These are phyloP conservation scores for Athripsodes cinereus DNA, from an alignment of 2,888 invertebrate species.

Conservation along the genomic window DNA sequence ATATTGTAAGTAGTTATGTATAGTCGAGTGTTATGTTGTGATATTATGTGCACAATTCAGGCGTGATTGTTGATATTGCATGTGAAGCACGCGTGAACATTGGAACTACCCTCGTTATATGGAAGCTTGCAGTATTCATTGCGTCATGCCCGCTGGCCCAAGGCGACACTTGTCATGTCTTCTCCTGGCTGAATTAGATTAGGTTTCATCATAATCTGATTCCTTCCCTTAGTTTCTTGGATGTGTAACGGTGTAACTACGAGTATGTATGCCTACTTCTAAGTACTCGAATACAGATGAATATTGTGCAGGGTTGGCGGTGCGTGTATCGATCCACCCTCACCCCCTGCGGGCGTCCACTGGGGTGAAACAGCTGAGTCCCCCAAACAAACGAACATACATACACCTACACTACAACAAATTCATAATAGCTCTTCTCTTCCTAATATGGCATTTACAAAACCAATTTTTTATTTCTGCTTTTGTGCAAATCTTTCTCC, in stretches of 20 bases:
- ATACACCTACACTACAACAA: not conserved
- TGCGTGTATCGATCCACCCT: slow-evolving; percentile 16
- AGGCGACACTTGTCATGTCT: not conserved
- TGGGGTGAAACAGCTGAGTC: slow-evolving; percentile 28
- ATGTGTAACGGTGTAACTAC: not conserved
- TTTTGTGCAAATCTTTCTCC: too few relatives aligned
- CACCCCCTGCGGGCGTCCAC: slow-evolving; percentile 27
- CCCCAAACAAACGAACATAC: slow-evolving; percentile 3
- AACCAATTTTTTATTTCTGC: slow-evolving; percentile 14
- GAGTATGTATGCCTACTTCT: not conserved
- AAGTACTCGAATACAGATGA: not conserved
- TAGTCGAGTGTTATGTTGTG: too few relatives aligned
- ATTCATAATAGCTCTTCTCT: too few relatives aligned
- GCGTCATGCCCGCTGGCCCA: not conserved
- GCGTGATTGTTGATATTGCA: not conserved
- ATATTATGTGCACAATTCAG: too few relatives aligned
- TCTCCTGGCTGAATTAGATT: not conserved
- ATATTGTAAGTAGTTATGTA: too few relatives aligned
- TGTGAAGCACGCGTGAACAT: not conserved
- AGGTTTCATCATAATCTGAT: not conserved
- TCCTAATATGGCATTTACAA: too few relatives aligned
- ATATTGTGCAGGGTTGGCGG: not conserved
- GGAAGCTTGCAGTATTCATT: not conserved
- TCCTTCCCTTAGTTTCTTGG: not conserved
- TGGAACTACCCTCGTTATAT: too few relatives aligned